Conservation (phyloP, 2,888 invertebrate species). For the Lasioglossum vierecki region DNA sequence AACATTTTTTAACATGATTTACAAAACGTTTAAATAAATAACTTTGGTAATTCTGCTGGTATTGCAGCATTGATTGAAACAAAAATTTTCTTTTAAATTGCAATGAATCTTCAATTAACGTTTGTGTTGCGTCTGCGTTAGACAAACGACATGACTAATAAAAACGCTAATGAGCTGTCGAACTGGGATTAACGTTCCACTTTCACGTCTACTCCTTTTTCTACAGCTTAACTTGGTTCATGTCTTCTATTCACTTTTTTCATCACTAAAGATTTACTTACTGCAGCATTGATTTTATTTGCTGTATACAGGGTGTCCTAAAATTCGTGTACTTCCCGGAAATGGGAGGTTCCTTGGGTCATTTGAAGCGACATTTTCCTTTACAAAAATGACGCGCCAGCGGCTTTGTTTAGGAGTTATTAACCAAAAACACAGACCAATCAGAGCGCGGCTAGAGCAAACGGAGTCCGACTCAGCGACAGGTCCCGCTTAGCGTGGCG, state of each 20-base stretch:
- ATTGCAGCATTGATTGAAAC: neutral
- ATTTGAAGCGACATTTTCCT: too few relatives aligned
- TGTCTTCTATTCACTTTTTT: conserved; percentile 40
- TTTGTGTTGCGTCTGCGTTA: conserved; percentile 30
- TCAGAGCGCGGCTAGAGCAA: too few relatives aligned
- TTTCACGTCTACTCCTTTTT: conserved; percentile 64
- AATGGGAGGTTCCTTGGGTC: too few relatives aligned
- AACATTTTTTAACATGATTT: neutral
- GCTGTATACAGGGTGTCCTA: too few relatives aligned
- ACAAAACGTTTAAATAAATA: neutral
- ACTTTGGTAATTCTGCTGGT: neutral
- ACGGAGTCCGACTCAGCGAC: too few relatives aligned
- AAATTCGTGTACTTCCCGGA: too few relatives aligned
- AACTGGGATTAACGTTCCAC: conserved; percentile 75
- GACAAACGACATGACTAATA: conserved; percentile 72
- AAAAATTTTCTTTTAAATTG: neutral
- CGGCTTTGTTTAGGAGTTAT: too few relatives aligned
- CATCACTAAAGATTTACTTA: conserved; percentile 21
- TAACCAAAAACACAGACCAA: too few relatives aligned
- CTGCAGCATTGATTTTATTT: conserved; percentile 20
- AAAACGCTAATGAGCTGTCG: conserved; percentile 78
- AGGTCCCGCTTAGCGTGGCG: too few relatives aligned
- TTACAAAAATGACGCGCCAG: too few relatives aligned
- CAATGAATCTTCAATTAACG: conserved; percentile 54
- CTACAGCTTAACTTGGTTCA: conserved; percentile 49